Evolutionary conservation across 2,797 vertebrate species (phyloP).

Genomic region (Anguilla pacifica): DNA sequence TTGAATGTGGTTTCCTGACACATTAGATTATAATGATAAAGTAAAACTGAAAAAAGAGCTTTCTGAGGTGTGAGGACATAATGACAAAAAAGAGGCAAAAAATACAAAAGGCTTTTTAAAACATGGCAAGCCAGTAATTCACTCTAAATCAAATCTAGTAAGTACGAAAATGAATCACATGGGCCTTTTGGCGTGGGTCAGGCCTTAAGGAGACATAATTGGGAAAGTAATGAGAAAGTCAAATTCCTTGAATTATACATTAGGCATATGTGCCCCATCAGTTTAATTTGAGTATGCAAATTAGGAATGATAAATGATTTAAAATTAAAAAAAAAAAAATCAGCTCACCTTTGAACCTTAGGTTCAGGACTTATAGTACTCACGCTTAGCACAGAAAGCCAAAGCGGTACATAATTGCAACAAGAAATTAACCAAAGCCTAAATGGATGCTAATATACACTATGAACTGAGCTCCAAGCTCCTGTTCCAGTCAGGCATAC

Average conservation of each 20-base stretch:
- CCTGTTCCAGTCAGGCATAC: constrained; percentile 1
- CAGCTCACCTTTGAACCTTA: too few relatives aligned
- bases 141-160: background rate
- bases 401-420: background rate
- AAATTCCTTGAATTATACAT: background rate
- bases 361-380: too few relatives aligned
- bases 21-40: background rate
- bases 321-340: too few relatives aligned
- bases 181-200: background rate
- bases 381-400: background rate
- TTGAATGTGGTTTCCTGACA: background rate
- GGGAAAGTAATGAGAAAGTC: background rate
- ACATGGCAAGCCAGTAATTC: background rate
- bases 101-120: background rate
- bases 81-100: background rate
- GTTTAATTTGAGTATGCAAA: background rate
- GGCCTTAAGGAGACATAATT: background rate
- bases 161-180: background rate
- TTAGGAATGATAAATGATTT: background rate
- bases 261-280: background rate
- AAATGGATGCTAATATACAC: background rate
- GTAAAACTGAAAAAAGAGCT: background rate
- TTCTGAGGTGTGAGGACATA: background rate
- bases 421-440: background rate
- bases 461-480: background rate